Evolutionary conservation across 2,113 vertebrate species (phyloP).

Genomic region (Oreamnos americanus): DNA sequence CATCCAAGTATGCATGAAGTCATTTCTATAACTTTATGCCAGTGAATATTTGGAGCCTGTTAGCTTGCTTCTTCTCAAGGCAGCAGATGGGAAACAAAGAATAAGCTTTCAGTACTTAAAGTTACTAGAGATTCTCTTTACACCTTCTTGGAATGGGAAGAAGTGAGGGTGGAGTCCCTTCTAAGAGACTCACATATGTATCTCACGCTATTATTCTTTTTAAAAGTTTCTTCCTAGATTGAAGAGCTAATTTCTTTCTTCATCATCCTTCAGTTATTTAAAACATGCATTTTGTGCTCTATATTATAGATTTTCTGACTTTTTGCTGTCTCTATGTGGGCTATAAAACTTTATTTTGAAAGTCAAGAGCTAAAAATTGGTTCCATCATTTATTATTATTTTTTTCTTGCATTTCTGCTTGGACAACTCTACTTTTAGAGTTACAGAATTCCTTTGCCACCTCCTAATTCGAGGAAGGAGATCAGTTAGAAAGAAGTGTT

Average conservation of each 20-base stretch:
- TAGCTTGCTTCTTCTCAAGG: neutral
- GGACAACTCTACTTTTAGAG: neutral
- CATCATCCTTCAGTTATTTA: neutral
- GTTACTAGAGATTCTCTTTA: neutral
- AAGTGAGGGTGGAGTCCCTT: neutral
- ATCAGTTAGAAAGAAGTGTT: neutral
- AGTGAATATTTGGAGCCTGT: neutral
- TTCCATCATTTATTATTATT: neutral
- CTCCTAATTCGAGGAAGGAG: neutral
- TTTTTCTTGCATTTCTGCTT: neutral
- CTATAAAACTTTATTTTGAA: conserved; percentile 10
- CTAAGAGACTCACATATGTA: neutral
- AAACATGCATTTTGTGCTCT: neutral
- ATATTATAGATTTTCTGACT: neutral
- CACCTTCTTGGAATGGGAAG: neutral
- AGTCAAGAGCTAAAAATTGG: neutral
- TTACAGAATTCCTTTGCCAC: neutral
- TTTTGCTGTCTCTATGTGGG: neutral
- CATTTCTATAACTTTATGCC: neutral
- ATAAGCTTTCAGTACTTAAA: neutral
- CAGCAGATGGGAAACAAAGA: neutral
- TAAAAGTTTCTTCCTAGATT: neutral
- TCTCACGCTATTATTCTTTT: neutral
- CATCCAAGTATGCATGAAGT: neutral
- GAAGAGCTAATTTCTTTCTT: neutral